A percentile compares a stretch with the other conserved stretches of the same genome.
These are phyloP conservation scores for Osmerus mordax DNA, from an alignment of 2,113 vertebrate genomes.

Conservation along the genomic window DNA sequence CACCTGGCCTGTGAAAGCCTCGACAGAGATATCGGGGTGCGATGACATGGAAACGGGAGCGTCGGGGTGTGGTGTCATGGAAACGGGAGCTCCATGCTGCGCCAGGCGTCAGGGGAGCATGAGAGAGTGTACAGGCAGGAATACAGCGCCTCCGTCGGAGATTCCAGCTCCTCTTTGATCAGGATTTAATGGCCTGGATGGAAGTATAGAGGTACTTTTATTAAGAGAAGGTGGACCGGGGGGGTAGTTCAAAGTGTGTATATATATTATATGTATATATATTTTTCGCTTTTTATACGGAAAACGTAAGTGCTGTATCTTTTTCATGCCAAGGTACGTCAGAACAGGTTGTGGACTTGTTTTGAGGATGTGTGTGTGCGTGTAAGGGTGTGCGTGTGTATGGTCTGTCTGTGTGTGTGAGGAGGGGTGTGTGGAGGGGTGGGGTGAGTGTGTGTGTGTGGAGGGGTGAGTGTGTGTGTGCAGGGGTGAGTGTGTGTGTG, in stretches of 20 bases:
- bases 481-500: slow-evolving; percentile 3
- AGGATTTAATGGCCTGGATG: slow-evolving; percentile 65
- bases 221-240: slow-evolving; percentile 43
- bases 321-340: slow-evolving; percentile 42
- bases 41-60: too few species aligned
- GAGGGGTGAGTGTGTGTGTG: not conserved
- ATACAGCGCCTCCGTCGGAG: slow-evolving; percentile 69
- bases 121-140: slow-evolving; percentile 71
- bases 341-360: slow-evolving; percentile 29
- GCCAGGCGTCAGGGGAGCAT: slow-evolving; percentile 44
- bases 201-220: slow-evolving; percentile 64
- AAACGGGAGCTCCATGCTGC: not conserved
- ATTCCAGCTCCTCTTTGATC: slow-evolving; percentile 69
- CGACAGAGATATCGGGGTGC: too few species aligned
- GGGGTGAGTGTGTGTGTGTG: too few species aligned
- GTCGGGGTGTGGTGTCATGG: too few species aligned
- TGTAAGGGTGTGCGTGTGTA: too few species aligned
- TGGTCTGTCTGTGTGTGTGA: too few species aligned
- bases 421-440: too few species aligned
- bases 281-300: not conserved
- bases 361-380: not conserved
- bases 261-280: slow-evolving; percentile 23
- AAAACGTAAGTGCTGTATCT: slow-evolving; percentile 33
- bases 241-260: slow-evolving; percentile 51
- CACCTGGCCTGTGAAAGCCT: too few species aligned